Evolutionary conservation across 35 echinoderm and acorn worm species (phyloP), one percentile per base, ranked within the genome.

Genomic region (Anneissia japonica): DNA sequence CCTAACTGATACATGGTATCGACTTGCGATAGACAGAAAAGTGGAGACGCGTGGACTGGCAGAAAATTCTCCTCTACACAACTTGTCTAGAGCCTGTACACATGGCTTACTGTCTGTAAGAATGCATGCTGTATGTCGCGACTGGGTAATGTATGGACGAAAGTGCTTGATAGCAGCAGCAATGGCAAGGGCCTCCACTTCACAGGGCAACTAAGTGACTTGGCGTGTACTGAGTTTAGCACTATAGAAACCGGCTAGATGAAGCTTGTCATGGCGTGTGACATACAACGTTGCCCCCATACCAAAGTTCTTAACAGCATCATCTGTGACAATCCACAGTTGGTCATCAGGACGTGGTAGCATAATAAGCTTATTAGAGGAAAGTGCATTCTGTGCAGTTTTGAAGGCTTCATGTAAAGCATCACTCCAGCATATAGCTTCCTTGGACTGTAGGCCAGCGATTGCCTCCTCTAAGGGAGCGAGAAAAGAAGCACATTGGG

Each of bases 71-170:
- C 74, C 74, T 29, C n/a, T 23, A 32, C 74, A 13, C 33, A 76
- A 30, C 74, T 86, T 87, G 46, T 91, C 78, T 39, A 38, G 74
- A 10, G 89, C 89, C 81, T 91, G 89, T 5, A 91, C 84, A 33
- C 89, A 91, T 45, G 89, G 89, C 56, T 91, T 91, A 45, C 89
- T 81, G 79, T 91, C 89, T 3, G 84, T 81, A 28, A 91, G 89
- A 32, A 91, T 74, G 35, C 85, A 87, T 6, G 64, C 35, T 30
- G 73, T 75, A 17, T 89, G 88, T 4, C 75, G 43, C 1, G 88
- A 89, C 35, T 89, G 88, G 17, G 84, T 85, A 43, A 90, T 90
- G 14, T 37, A 90, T 35, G 88, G 88, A 72, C 81, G 76, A 34
- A 90, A 90, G 37, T 90, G 88, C 38, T 90, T 90, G 31, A 38